A percentile compares a stretch with the other conserved stretches of the same genome.
Conservation (phyloP, 2,113 vertebrate genomes). For the Anguilla rostrata region DNA sequence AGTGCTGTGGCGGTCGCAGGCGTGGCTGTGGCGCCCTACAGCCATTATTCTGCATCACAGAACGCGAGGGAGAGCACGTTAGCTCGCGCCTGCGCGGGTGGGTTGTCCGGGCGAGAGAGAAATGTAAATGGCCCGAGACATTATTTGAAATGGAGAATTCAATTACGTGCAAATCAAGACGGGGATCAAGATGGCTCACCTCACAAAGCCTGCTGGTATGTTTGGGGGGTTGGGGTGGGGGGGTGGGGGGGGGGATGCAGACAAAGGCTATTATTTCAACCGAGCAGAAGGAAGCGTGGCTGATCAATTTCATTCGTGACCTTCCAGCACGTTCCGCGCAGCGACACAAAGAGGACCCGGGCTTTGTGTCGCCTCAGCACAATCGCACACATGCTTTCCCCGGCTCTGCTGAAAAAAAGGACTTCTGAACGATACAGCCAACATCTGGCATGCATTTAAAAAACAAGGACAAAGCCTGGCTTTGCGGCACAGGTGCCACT, state of each 20-base stretch:
- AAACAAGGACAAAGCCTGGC: background rate
- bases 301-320: background rate
- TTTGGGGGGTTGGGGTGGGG: background rate
- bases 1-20: background rate
- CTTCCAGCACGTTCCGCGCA: background rate
- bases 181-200: conserved; percentile 2
- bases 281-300: conserved; percentile 9
- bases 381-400: background rate
- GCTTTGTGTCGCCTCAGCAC: background rate
- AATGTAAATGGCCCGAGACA: conserved; percentile 8
- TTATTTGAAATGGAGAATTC: conserved; percentile 17
- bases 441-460: background rate
- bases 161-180: conserved; percentile 1
- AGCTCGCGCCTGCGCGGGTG: background rate
- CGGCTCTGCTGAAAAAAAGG: background rate
- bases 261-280: background rate
- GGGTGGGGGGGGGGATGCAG: background rate
- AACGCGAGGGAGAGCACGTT: background rate
- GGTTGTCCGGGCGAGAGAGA: background rate
- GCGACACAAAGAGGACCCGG: background rate
- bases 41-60: background rate
- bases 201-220: background rate
- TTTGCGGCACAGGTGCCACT: background rate
- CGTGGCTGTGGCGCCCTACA: background rate
- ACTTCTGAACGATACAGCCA: background rate